Evolutionary conservation across 2,888 invertebrate species (phyloP), one percentile per base, ranked within the genome.

Genomic region (Yponomeuta evonymella): DNA sequence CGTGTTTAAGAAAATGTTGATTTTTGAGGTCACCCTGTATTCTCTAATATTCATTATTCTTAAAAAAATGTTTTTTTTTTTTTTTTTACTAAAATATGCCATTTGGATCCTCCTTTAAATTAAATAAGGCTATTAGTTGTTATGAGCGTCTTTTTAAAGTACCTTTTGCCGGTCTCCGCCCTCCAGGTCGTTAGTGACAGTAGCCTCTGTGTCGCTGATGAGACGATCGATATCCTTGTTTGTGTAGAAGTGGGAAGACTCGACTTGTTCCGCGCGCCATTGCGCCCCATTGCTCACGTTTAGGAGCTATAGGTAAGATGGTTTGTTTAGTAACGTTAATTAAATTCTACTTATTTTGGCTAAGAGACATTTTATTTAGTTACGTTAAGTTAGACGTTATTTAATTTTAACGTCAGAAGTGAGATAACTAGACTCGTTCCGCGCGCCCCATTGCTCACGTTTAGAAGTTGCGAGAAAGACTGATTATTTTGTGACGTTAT

Each of bases 211-310:
- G 82, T 99, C 98, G 81, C 96, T 95, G 78, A 99, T 99, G 67
- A 99, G 93, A 78, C 97, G 95, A 84, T 99, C 98, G 77, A 99
- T 99, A 81, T 99, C 98, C 85, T 98, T 98, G 89, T 98, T 99
- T 69, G 96, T 96, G 87, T 98, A 98, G 89, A 99, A 99, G 76
- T 97, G 97, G 0, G 99, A 97, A 0, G 95, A 95, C 84, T 99
- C 99, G 65, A 99, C 98, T 80, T 97, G 95, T 78, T 97, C 96
- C 71, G 96, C 95, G 71, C 98, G 93, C 98, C 99, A 99, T 92
- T 96, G 96, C 36, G 96, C 95, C 0, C 99, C 99, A 75, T 94
- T 93, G 75, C 96, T 96, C 70, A 97, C 96, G 72, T 94, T 94
- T 83, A 98, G 90, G 79, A 98, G 89, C 96, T 97, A 83, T 62